A percentile compares a stretch with the other conserved stretches of the same genome.
phyloP scores from a whole-genome alignment of 2,113 vertebrate species.

The Cranoglanis bouderius region DNA sequence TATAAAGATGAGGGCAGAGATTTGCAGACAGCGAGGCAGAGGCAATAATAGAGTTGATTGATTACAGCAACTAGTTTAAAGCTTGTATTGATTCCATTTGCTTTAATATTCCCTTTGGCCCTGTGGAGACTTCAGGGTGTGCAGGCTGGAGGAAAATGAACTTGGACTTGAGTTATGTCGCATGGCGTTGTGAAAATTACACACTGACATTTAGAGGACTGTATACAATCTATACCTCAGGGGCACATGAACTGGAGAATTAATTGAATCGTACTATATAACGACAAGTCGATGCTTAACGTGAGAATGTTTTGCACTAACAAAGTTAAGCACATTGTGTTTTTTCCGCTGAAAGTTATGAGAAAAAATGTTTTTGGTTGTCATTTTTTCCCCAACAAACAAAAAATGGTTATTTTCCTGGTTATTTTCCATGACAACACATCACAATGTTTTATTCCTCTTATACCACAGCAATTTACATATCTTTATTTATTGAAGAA shows the following conservation, averaged over 20 bases:
- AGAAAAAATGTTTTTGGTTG: too few relatives aligned
- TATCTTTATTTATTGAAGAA: neutral
- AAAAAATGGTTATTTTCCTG: too few relatives aligned
- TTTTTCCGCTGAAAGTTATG: neutral
- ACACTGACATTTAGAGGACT: constrained; percentile 37
- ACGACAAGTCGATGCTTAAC: neutral
- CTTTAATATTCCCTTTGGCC: constrained; percentile 68
- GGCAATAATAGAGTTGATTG: constrained; percentile 77
- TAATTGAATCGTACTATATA: constrained; percentile 21
- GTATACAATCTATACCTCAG: constrained; percentile 17
- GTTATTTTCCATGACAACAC: too few relatives aligned
- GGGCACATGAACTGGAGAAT: constrained; percentile 1
- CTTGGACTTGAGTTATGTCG: constrained; percentile 68
- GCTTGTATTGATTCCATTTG: constrained; percentile 80
- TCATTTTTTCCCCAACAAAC: too few relatives aligned
- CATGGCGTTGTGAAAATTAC: constrained; percentile 26
- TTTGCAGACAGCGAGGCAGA: constrained; percentile 56
- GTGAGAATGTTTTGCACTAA: neutral
- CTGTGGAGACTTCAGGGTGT: constrained; percentile 53
- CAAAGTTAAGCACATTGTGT: neutral
- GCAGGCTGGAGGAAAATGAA: constrained; percentile 61
- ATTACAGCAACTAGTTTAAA: constrained; percentile 77
- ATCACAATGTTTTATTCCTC: neutral
- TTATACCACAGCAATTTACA: neutral
- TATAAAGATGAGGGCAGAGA: constrained; percentile 39